phyloP scores from a whole-genome alignment of 2,797 vertebrate genomes.

The Rhynchotus rufescens region DNA sequence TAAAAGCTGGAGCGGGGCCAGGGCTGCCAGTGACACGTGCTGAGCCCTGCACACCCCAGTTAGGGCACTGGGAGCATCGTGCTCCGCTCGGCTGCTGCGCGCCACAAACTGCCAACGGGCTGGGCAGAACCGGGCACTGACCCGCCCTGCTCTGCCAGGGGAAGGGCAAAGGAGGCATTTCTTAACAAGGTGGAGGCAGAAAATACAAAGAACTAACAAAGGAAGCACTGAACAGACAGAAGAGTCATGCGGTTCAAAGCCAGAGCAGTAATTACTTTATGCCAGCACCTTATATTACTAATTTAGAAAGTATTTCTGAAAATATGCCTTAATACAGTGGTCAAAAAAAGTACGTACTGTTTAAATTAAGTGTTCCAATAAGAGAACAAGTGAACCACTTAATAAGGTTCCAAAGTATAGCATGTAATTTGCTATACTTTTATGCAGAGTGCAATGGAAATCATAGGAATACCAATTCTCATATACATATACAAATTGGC shows the following conservation, averaged over 20 bases:
- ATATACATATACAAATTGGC: neutral
- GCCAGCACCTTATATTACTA: constrained; percentile 19
- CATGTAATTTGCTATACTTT: neutral
- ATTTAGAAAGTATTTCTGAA: constrained; percentile 29
- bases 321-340: neutral
- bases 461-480: neutral
- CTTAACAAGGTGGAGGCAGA: neutral
- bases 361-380: neutral
- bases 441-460: neutral
- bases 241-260: constrained; percentile 16
- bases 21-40: neutral
- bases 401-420: neutral
- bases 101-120: fast-evolving
- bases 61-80: neutral
- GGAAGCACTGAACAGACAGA: neutral
- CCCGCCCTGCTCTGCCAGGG: neutral
- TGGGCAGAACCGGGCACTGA: neutral
- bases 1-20: neutral
- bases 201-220: neutral
- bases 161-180: neutral
- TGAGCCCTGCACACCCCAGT: neutral
- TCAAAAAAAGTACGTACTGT: neutral
- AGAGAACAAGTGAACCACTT: neutral
- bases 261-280: neutral
- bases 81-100: neutral